A percentile compares a stretch with the other conserved stretches of the same genome.
These are phyloP conservation scores for Scomberomorus guttatus DNA, from an alignment of 2,797 vertebrate genomes.

Conservation along the genomic window DNA sequence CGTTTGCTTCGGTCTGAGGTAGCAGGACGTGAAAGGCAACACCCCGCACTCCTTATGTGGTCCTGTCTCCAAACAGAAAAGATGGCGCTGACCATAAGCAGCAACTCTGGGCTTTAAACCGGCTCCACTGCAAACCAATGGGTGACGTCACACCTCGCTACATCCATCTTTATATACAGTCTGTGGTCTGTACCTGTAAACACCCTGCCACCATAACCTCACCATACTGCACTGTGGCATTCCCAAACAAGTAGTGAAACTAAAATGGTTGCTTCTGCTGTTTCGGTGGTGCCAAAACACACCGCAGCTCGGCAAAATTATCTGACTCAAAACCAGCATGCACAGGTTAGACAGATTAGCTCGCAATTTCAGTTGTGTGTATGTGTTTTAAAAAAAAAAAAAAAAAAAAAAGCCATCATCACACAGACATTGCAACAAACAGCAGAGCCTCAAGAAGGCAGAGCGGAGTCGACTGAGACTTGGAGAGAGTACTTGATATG, in stretches of 20 bases:
- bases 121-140: too few relatives aligned
- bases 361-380: conserved; percentile 28
- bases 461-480: conserved; percentile 39
- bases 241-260: conserved; percentile 15
- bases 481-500: conserved; percentile 77
- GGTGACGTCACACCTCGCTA: too few relatives aligned
- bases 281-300: neutral
- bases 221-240: conserved; percentile 1
- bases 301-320: conserved; percentile 15
- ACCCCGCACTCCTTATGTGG: too few relatives aligned
- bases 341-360: conserved; percentile 43
- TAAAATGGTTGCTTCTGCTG: neutral
- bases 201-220: conserved; percentile 12
- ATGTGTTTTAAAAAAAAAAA: conserved; percentile 37
- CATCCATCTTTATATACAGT: too few relatives aligned
- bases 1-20: too few relatives aligned
- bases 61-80: too few relatives aligned
- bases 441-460: conserved; percentile 53
- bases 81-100: too few relatives aligned
- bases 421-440: conserved; percentile 40
- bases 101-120: too few relatives aligned
- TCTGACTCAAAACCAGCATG: neutral
- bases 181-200: conserved; percentile 7
- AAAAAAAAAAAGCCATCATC: conserved; percentile 37
- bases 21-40: too few relatives aligned